phyloP scores from a whole-genome alignment of 2,113 vertebrate species.

The Myodes glareolus region DNA sequence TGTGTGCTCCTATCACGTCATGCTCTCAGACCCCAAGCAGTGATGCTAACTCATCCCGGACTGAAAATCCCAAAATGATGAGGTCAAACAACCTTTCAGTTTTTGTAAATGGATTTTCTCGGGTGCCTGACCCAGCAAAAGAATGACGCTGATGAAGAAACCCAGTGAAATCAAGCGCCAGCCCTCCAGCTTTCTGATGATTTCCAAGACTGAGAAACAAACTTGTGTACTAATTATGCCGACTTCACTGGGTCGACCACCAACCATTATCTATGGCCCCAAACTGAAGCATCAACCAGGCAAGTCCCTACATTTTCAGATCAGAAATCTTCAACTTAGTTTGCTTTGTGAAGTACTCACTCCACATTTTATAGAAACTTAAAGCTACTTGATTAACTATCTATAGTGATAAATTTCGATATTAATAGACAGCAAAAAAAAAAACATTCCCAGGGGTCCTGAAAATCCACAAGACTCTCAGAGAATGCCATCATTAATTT shows the following conservation, averaged over 20 bases:
- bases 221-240: rapidly evolving
- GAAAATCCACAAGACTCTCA: not conserved
- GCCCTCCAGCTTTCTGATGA: not conserved
- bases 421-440: not conserved
- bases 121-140: not conserved
- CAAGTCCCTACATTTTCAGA: not conserved
- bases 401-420: not conserved
- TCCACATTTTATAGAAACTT: not conserved
- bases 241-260: not conserved
- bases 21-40: not conserved
- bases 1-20: not conserved
- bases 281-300: not conserved
- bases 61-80: not conserved
- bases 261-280: not conserved
- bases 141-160: not conserved
- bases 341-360: not conserved
- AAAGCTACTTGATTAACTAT: not conserved
- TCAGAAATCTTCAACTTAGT: not conserved
- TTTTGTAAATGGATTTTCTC: not conserved
- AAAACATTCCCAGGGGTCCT: not conserved
- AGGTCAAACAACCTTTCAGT: not conserved
- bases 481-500: not conserved
- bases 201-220: not conserved
- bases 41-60: not conserved
- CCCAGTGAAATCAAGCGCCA: not conserved